Evolutionary conservation across 1,140 invertebrate species (phyloP).

Genomic region (Dendroctonus valens): DNA sequence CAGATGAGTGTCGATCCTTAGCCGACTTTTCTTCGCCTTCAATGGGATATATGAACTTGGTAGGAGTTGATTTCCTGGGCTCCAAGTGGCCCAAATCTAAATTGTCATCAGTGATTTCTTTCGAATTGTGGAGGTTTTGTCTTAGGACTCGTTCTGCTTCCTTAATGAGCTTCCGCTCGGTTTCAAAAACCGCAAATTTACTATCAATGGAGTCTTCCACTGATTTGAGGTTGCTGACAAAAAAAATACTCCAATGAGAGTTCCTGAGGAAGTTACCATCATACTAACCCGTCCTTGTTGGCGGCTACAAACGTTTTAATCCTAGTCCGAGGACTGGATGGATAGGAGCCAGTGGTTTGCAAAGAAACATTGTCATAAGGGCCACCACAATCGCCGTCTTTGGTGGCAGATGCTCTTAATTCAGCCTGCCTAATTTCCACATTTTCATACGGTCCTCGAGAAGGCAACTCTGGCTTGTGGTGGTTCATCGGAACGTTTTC

Average conservation of each 20-base stretch:
- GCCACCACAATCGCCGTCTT: conserved; percentile 50
- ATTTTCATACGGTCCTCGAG: conserved; percentile 48
- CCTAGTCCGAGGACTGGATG: conserved; percentile 61
- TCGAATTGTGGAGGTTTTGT: conserved; percentile 38
- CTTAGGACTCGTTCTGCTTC: conserved; percentile 36
- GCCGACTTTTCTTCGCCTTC: conserved; percentile 28
- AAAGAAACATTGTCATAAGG: conserved; percentile 58
- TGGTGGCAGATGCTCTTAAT: too few relatives aligned
- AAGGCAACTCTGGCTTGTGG: conserved; percentile 6
- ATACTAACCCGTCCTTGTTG: conserved; percentile 45
- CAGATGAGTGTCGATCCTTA: conserved; percentile 9
- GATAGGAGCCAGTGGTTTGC: conserved; percentile 50
- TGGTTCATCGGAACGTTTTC: conserved; percentile 48
- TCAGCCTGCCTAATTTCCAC: conserved; percentile 43
- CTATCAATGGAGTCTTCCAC: conserved; percentile 37
- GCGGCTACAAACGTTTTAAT: conserved; percentile 58
- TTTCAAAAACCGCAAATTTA: conserved; percentile 42
- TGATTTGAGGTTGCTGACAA: conserved; percentile 17
- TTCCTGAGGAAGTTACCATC: background rate
- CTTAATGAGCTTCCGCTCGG: conserved; percentile 40
- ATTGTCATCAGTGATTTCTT: conserved; percentile 33
- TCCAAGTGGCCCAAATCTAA: conserved; percentile 32
- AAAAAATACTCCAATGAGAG: conserved; percentile 6
- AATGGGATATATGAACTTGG: conserved; percentile 44
- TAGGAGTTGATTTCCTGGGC: conserved; percentile 32